Base-by-base conservation (phyloP, 2,888 invertebrate genomes). In the Microchrysa polita region DNA sequence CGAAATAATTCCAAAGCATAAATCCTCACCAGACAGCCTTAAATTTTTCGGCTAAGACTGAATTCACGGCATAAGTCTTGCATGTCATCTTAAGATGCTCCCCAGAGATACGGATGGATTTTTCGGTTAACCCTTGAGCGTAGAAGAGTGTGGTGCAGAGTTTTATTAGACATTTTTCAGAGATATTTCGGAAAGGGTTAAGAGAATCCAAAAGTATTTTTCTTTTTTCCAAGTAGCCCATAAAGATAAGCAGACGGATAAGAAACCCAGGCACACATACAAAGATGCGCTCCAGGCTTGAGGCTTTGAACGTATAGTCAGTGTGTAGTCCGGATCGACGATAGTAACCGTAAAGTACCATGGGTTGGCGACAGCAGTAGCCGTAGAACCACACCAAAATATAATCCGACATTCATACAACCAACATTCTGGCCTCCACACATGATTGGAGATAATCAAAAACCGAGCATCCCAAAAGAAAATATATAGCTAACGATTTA, bases 1-100 rank as follows among this genome's bases (percentile, higher is more conserved):
- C 69, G 69, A 69, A 69, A 55, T 57, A 69, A 69, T 69, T 57
- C 69, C 34, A 57, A 20, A 40, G 69, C 69, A 69, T 69, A 69
- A 69, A 69, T 69, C 69, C 69, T 69, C 69, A 55, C 20, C 69
- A 55, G 69, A 69, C 40, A 40, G 57, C 55, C 69, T 69, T 69
- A 69, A 69, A 69, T 69, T 69, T 67, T 67, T 69, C 57, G 69
- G 69, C 57, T 67, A 16, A 52, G 67, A 40, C 69, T 40, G 34
- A 48, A 27, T 9, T 57, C 57, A 69, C 57, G 55, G 69, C 40
- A 40, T 57, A 16, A 18, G 69, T 69, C 20, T 34, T 67, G 34
- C 48, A 48, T 48, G 48, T 48, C 16, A 48, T 48, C 48, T 34
- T 34, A 34, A 34, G 27, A 34, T 34, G 27, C 7, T 34, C 27